Percentiles rank a stretch among this genome's conserved stretches.
Conservation (phyloP, 2,113 vertebrate species). For the Ageneiosus marmoratus region DNA sequence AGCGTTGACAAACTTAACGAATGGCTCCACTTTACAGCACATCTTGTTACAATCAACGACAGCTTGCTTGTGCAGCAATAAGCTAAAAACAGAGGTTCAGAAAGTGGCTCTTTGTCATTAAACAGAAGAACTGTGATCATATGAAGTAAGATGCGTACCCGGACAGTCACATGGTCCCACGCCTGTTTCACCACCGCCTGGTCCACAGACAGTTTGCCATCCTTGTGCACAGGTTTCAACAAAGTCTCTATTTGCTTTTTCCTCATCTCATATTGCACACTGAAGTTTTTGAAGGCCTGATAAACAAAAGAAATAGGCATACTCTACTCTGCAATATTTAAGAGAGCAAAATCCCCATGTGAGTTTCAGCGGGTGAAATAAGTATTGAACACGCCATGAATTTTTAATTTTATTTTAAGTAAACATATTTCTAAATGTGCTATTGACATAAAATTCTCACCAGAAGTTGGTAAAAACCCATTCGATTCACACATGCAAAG, state of each 20-base stretch:
- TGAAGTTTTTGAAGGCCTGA: conserved; percentile 89
- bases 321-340: neutral
- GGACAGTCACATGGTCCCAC: conserved; percentile 88
- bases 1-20: conserved; percentile 52
- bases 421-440: too few species aligned
- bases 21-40: conserved; percentile 52
- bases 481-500: too few species aligned
- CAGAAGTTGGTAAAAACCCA: too few species aligned
- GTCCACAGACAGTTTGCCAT: conserved; percentile 92
- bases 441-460: too few species aligned
- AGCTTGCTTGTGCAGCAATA: conserved; percentile 20
- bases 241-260: conserved; percentile 85
- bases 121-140: neutral
- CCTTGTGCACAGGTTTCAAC: conserved; percentile 82
- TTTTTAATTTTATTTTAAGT: too few species aligned
- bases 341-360: neutral
- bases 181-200: conserved; percentile 93
- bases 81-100: neutral
- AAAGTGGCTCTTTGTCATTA: neutral
- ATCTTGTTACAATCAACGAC: conserved; percentile 35
- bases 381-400: too few species aligned
- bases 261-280: conserved; percentile 90
- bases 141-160: conserved; percentile 72
- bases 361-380: too few species aligned
- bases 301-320: conserved; percentile 21